Percentiles rank a stretch among this genome's conserved stretches.
phyloP scores from a whole-genome alignment of 23 tunicate genomes.

The Ascidia mentula region DNA sequence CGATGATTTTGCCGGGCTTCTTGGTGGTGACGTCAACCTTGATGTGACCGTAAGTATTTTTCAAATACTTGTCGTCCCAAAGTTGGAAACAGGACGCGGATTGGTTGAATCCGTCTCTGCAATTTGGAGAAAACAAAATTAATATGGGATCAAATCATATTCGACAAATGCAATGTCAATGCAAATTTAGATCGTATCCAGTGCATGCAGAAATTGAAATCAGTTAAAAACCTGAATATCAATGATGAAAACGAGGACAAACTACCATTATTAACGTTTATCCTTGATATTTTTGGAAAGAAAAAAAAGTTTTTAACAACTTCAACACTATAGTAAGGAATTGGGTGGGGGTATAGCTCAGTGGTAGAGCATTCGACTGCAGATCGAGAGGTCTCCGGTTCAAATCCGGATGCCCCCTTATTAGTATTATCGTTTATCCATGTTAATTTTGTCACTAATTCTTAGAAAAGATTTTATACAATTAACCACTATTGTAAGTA shows the following conservation, averaged over 20 bases:
- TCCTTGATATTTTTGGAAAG: background rate
- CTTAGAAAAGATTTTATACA: background rate
- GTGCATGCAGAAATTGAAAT: too few species aligned
- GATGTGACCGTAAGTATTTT: constrained; percentile 59
- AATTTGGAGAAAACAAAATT: too few species aligned
- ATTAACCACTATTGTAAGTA: background rate
- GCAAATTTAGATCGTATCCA: too few species aligned
- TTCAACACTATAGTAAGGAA: background rate
- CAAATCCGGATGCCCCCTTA: constrained; percentile 12
- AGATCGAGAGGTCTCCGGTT: constrained; percentile 8
- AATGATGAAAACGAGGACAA: background rate
- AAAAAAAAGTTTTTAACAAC: background rate
- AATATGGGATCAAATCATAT: too few species aligned
- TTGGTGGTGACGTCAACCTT: constrained; percentile 83
- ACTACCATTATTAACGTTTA: background rate
- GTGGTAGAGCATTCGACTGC: constrained; percentile 14
- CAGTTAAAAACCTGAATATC: background rate
- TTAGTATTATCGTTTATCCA: too few species aligned
- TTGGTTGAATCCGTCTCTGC: constrained; percentile 69
- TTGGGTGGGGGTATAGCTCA: background rate
- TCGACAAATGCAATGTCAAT: too few species aligned
- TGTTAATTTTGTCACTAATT: background rate
- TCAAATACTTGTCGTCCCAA: constrained; percentile 84
- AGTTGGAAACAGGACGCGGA: constrained; percentile 52
- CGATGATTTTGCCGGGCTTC: constrained; percentile 80